These are phyloP conservation scores for Lamprotornis superbus DNA, from an alignment of 2,113 vertebrate species.

Conservation along the genomic window DNA sequence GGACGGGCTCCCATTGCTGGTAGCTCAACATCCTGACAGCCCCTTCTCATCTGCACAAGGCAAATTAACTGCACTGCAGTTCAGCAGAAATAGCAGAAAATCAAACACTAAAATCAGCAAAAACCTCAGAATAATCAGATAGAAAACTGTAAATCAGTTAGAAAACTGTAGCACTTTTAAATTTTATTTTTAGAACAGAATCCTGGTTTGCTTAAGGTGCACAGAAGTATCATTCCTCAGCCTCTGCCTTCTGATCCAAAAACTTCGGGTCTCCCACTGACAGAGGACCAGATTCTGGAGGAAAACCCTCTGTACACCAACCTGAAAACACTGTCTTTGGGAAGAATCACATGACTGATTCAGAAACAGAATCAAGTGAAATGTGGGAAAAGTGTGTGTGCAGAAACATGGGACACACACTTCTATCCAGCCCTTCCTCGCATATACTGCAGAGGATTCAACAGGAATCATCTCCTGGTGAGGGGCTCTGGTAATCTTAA, in stretches of 20 bases:
- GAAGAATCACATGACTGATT: background rate
- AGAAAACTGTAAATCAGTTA: background rate
- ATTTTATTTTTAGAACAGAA: background rate
- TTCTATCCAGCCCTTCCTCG: background rate
- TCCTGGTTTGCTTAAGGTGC: background rate
- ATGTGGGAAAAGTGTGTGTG: fast-evolving
- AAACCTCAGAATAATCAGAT: background rate
- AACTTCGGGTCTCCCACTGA: background rate
- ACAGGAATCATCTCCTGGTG: background rate
- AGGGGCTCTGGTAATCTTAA: background rate
- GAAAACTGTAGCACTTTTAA: background rate
- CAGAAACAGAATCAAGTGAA: background rate
- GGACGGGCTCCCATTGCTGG: background rate
- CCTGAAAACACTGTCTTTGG: background rate
- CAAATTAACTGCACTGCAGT: background rate
- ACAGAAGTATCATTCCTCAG: background rate
- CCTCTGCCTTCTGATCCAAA: background rate
- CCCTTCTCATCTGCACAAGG: background rate
- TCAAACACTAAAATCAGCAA: background rate
- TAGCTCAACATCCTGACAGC: background rate
- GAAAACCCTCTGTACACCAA: background rate
- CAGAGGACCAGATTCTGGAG: background rate
- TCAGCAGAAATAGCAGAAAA: background rate
- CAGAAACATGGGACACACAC: fast-evolving
- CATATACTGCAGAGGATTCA: background rate